Conservation (phyloP, 1,140 invertebrate genomes). For the Aricia agestis region DNA sequence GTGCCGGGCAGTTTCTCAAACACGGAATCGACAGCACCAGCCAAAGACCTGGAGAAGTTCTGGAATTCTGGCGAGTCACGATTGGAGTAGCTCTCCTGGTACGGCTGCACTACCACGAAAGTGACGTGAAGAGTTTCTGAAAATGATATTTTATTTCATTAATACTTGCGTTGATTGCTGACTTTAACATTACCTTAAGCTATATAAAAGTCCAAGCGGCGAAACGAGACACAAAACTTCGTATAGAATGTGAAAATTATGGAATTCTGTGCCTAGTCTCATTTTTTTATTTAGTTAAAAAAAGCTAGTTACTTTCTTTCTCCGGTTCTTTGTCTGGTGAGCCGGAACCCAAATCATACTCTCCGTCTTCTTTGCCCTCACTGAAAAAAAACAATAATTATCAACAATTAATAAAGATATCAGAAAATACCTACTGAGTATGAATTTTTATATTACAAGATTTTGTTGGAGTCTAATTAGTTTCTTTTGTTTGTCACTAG, state of each 20-base stretch:
- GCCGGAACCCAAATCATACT: neutral
- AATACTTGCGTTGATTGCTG: too few relatives aligned
- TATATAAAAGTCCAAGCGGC: too few relatives aligned
- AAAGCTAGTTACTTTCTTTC: neutral
- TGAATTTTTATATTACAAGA: too few relatives aligned
- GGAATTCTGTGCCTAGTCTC: neutral
- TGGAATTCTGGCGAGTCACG: conserved; percentile 61
- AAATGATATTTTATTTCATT: conserved; percentile 31
- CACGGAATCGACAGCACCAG: conserved; percentile 53
- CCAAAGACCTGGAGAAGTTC: conserved; percentile 55
- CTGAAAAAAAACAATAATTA: neutral
- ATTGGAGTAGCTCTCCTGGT: conserved; percentile 53
- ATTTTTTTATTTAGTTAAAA: neutral
- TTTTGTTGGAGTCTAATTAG: too few relatives aligned
- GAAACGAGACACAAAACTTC: too few relatives aligned
- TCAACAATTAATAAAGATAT: neutral
- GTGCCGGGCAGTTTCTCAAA: conserved; percentile 52
- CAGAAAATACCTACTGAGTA: too few relatives aligned
- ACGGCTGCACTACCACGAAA: conserved; percentile 65
- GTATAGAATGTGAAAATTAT: too few relatives aligned
- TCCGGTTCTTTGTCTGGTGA: neutral
- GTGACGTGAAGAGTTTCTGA: conserved; percentile 64
- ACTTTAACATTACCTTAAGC: too few relatives aligned
- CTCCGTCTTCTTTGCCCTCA: neutral
- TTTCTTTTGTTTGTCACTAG: too few relatives aligned